Evolutionary conservation across 2,797 vertebrate genomes (phyloP), one percentile per base, ranked within the genome.

Genomic region (Acomys russatus): DNA sequence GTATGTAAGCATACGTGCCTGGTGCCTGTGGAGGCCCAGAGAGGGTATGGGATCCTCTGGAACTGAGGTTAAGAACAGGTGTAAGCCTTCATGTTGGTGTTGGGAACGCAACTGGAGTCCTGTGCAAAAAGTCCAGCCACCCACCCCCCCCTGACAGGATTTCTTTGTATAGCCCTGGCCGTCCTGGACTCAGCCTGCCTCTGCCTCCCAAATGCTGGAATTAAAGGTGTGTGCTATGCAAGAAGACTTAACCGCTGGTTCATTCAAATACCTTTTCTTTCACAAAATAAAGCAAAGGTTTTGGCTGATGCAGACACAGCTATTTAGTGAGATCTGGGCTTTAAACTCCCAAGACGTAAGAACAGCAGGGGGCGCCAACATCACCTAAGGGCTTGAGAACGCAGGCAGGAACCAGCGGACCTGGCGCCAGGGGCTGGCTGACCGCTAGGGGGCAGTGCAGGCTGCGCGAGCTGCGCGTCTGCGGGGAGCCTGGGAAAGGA

Each of bases 361-460:
- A 91, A 79, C 68, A 9, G 51, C 17, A n/a, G 59, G 25, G 33
- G 25, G 11, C 70, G 83, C 86, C 22, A 35, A 11, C 35, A 28
- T 18, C 35, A 33, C n/a, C 17, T 30, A 6, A 61, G 70, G 71
- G 61, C 23, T n/a, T 25, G 87, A 38, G 56, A 63, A n/a, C 6
- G 59, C 51, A 30, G 18, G 54, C 49, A 5, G 20, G 88, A 59
- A 30, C 0, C n/a, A n/a, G 6, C 22, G 28, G 70, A 49, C 3
- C 33, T 22, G 63, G 33, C 5, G 78, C 85, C 0, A 0, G 17
- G 64, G 38, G 14, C 33, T 30, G 49, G 5, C 33, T 15, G 17
- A 88, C 94, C 97, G 84, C 94, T 73, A 95, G 97, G 91, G 83
- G 97, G 95, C 97, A 80, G 93, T 96, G 56, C 56, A 74, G 97